These are phyloP conservation scores for Aleadryas rufinucha DNA, from an alignment of 2,113 vertebrate genomes.

Conservation along the genomic window DNA sequence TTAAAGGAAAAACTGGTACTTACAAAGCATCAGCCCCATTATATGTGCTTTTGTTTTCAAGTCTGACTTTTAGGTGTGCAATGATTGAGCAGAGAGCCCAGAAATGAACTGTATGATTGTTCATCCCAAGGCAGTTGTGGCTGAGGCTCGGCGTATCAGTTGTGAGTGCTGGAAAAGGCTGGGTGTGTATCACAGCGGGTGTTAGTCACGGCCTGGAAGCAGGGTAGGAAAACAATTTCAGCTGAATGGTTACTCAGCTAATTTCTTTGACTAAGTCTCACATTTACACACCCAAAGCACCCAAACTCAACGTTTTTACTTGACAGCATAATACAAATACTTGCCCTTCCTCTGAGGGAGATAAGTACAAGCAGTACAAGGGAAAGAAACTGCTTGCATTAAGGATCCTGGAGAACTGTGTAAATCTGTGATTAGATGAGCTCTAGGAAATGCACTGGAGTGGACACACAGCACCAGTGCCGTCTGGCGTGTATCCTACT, in stretches of 20 bases:
- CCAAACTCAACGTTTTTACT: not conserved
- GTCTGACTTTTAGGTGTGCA: not conserved
- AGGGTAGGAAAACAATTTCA: not conserved
- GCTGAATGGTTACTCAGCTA: conserved; percentile 39
- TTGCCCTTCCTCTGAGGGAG: not conserved
- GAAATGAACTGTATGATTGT: not conserved
- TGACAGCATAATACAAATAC: not conserved
- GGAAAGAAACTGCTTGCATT: not conserved
- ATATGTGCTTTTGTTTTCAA: not conserved
- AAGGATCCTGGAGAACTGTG: not conserved
- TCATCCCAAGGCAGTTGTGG: not conserved
- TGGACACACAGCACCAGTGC: not conserved
- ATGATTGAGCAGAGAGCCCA: not conserved
- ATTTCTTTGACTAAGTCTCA: conserved; percentile 14
- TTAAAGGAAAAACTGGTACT: not conserved
- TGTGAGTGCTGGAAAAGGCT: not conserved
- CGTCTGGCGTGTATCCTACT: rapidly evolving
- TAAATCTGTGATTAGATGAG: not conserved
- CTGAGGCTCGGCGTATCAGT: not conserved
- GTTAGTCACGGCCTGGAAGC: conserved; percentile 39
- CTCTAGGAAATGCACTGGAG: not conserved
- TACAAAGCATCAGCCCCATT: not conserved
- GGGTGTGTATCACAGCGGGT: not conserved
- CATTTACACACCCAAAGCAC: not conserved
- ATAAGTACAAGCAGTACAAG: not conserved